Conservation (phyloP, 2,797 vertebrate species). For the Gallinago stenura region DNA sequence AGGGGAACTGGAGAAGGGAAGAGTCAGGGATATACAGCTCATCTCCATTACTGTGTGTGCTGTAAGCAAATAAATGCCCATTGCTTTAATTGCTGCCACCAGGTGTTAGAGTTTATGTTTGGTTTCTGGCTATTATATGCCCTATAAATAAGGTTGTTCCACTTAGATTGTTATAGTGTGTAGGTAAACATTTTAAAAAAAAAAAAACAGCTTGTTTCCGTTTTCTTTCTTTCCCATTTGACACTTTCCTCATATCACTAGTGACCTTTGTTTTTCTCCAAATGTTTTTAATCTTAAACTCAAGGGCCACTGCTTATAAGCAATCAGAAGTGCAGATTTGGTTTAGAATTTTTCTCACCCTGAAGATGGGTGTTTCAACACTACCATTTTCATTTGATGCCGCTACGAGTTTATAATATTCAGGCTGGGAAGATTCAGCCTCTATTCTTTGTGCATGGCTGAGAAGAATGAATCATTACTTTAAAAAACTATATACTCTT, state of each 20-base stretch:
- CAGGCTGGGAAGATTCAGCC: neutral
- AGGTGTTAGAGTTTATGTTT: neutral
- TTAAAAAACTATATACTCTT: slow-evolving; percentile 11
- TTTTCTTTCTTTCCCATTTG: neutral
- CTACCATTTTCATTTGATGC: neutral
- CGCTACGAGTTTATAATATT: neutral
- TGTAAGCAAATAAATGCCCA: neutral
- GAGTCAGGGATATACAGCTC: neutral
- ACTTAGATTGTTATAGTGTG: neutral
- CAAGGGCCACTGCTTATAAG: neutral
- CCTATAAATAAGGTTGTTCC: neutral
- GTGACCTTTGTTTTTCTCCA: neutral
- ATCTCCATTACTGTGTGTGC: fast-evolving
- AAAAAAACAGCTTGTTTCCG: neutral
- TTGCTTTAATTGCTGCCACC: neutral
- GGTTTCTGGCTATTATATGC: neutral
- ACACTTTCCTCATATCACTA: neutral
- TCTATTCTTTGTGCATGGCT: slow-evolving; percentile 15
- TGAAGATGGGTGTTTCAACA: neutral
- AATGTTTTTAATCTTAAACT: neutral
- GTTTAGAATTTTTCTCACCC: neutral
- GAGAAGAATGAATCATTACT: neutral
- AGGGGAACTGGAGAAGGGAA: neutral
- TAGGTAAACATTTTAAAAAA: neutral
- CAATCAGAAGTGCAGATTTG: neutral